A percentile compares a stretch with the other conserved stretches of the same genome.
These are phyloP conservation scores for Drosophila ambigua DNA, from an alignment of 1,140 invertebrate genomes.

Conservation along the genomic window DNA sequence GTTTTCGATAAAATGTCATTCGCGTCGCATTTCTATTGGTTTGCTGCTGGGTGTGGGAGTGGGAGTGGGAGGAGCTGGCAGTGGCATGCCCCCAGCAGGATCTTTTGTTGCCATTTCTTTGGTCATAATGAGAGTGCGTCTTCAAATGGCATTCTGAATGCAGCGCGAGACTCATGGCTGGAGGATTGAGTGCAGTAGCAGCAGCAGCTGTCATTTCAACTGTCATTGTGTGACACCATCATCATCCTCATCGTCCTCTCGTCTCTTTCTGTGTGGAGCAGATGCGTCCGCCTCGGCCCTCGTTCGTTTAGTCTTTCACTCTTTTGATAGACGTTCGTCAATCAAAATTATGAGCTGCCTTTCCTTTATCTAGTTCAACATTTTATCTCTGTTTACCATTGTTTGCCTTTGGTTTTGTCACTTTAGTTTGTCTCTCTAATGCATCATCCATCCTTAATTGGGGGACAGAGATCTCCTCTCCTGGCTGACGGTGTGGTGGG, in stretches of 20 bases:
- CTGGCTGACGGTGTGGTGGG: too few species aligned
- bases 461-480: not conserved
- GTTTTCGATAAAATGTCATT: constrained; percentile 50
- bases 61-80: too few species aligned
- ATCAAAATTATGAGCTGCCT: constrained; percentile 65
- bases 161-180: constrained; percentile 12
- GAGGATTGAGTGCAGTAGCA: constrained; percentile 42
- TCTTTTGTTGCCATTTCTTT: constrained; percentile 54
- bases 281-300: not conserved
- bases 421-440: constrained; percentile 44
- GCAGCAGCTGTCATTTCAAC: constrained; percentile 63
- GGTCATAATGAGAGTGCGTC: constrained; percentile 53
- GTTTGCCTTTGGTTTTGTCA: constrained; percentile 58
- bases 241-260: constrained; percentile 20
- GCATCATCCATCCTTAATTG: constrained; percentile 46
- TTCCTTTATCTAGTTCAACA: constrained; percentile 17
- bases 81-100: constrained; percentile 18
- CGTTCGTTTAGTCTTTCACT: constrained; percentile 30
- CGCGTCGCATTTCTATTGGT: constrained; percentile 44
- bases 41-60: constrained; percentile 8
- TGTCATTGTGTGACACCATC: constrained; percentile 61
- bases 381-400: constrained; percentile 42
- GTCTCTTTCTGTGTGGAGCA: not conserved
- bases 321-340: constrained; percentile 72
- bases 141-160: constrained; percentile 41